These are phyloP conservation scores for Potorous gilbertii DNA, from an alignment of 2,797 vertebrate species.

Conservation along the genomic window DNA sequence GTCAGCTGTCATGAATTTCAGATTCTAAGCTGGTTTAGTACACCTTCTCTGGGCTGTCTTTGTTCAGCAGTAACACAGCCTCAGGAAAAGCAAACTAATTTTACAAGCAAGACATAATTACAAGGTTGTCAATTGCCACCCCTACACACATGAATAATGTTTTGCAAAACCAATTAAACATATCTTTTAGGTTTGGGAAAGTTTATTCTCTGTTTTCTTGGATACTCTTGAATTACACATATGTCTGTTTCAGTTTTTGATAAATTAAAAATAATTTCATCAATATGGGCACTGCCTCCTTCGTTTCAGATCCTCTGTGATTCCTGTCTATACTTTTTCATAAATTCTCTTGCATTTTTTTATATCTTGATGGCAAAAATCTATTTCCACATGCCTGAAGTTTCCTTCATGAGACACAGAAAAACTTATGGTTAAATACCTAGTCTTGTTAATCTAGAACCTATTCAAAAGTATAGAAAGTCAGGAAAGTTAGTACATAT, in stretches of 20 bases:
- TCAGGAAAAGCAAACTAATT: conserved; percentile 12
- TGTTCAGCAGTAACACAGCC: not conserved
- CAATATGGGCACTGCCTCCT: too few relatives aligned
- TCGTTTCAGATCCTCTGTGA: too few relatives aligned
- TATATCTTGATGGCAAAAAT: too few relatives aligned
- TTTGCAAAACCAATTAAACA: not conserved
- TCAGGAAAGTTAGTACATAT: not conserved
- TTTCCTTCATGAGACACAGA: too few relatives aligned
- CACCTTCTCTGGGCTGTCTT: not conserved
- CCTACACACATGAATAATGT: not conserved
- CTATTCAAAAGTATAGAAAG: not conserved
- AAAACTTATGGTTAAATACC: too few relatives aligned
- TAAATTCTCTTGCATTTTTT: too few relatives aligned
- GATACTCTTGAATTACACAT: not conserved
- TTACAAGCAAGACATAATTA: not conserved
- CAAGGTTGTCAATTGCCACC: not conserved
- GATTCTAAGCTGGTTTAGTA: not conserved
- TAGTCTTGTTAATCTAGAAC: not conserved
- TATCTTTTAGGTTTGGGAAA: not conserved
- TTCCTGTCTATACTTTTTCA: too few relatives aligned
- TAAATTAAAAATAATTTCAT: not conserved
- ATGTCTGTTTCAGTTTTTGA: not conserved
- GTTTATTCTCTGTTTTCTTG: not conserved
- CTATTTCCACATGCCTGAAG: too few relatives aligned
- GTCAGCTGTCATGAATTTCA: not conserved